Evolutionary conservation across 1,140 invertebrate species (phyloP).

Genomic region (Nebria ingens): DNA sequence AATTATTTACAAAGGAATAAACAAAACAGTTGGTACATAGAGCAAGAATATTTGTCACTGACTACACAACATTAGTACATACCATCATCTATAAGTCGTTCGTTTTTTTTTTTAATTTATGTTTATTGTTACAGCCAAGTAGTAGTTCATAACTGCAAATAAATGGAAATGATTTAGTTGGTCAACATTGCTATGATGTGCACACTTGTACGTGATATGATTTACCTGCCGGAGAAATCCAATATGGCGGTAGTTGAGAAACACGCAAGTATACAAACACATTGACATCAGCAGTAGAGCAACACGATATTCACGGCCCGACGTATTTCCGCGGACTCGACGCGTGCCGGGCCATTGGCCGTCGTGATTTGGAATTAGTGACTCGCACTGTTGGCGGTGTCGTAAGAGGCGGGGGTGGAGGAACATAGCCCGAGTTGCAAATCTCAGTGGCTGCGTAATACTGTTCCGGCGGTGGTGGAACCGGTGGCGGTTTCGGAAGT

Average conservation of each 20-base stretch:
- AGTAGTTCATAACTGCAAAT: neutral
- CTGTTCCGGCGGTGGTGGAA: constrained; percentile 26
- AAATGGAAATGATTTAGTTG: neutral
- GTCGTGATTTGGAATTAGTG: neutral
- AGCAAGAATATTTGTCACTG: neutral
- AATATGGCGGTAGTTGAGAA: neutral
- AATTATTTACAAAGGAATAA: neutral
- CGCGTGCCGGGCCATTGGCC: neutral
- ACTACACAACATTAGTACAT: neutral
- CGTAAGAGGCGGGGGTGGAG: constrained; percentile 27
- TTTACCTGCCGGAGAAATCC: neutral
- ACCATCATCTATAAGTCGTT: neutral
- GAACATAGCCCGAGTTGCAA: constrained; percentile 27
- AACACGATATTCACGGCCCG: neutral
- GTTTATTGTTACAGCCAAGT: neutral
- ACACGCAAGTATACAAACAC: no score
- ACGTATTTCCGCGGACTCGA: neutral
- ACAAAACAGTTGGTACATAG: neutral
- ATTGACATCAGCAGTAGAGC: neutral
- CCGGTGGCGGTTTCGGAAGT: constrained; percentile 27
- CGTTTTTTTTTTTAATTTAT: no score
- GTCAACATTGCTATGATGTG: neutral
- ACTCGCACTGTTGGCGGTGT: constrained; percentile 26
- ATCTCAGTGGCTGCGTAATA: constrained; percentile 33
- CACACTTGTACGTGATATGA: neutral